Conservation (phyloP, 2,888 invertebrate genomes). For the Xestia rhomboidea region DNA sequence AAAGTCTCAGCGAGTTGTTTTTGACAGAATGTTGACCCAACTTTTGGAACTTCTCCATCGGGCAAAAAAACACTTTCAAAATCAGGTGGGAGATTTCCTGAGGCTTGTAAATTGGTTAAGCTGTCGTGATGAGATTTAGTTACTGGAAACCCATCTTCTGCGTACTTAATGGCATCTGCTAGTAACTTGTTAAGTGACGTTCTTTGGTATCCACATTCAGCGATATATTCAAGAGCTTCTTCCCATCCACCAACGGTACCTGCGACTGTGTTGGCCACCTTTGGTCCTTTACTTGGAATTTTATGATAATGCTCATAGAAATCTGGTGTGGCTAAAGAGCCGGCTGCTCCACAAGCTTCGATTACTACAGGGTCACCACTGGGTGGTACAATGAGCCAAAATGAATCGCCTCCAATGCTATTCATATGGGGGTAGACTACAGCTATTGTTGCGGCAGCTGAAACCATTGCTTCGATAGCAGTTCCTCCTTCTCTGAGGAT, state of each 20-base stretch:
- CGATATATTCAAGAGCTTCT: constrained; percentile 83
- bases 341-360: constrained; percentile 85
- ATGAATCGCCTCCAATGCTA: constrained; percentile 85
- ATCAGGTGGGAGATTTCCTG: constrained; percentile 61
- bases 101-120: constrained; percentile 52
- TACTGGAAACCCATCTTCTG: constrained; percentile 82
- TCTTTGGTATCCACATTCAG: constrained; percentile 82
- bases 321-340: constrained; percentile 79
- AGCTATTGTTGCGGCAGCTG: constrained; percentile 85
- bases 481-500: constrained; percentile 85
- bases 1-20: constrained; percentile 81
- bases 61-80: constrained; percentile 77
- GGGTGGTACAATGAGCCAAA: constrained; percentile 86
- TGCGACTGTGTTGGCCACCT: constrained; percentile 83
- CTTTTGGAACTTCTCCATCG: constrained; percentile 73
- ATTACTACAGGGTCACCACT: constrained; percentile 82
- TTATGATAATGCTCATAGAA: constrained; percentile 75
- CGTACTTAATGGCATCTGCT: constrained; percentile 83
- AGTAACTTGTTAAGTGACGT: constrained; percentile 77
- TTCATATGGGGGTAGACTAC: constrained; percentile 88
- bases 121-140: constrained; percentile 71
- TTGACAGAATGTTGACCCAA: constrained; percentile 80
- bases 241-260: constrained; percentile 87
- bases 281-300: constrained; percentile 81
- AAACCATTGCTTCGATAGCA: constrained; percentile 85